Evolutionary conservation across 2,113 vertebrate species (phyloP).

Genomic region (Limanda limanda): DNA sequence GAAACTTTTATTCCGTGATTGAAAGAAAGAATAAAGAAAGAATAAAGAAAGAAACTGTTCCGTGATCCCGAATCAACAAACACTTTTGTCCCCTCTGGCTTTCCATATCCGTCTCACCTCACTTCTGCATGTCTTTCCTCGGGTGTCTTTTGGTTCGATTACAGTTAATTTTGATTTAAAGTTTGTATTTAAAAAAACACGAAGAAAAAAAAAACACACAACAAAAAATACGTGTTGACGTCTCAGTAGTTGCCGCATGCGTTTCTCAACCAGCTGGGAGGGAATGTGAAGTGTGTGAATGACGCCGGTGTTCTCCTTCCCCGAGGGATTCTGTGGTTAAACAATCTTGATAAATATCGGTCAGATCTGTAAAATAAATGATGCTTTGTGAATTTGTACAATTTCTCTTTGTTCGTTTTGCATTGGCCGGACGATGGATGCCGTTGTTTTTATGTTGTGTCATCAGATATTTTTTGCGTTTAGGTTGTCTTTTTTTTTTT

Average conservation of each 20-base stretch:
- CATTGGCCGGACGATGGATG: conserved; percentile 77
- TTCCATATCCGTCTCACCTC: not conserved
- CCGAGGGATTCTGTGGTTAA: conserved; percentile 69
- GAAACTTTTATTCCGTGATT: too few relatives aligned
- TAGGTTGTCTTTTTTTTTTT: conserved; percentile 68
- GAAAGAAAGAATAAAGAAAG: too few relatives aligned
- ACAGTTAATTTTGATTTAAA: not conserved
- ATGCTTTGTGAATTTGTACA: conserved; percentile 95
- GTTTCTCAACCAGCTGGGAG: not conserved
- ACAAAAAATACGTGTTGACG: not conserved
- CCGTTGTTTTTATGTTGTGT: conserved; percentile 89
- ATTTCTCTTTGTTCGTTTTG: conserved; percentile 75
- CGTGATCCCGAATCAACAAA: not conserved
- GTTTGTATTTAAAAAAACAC: not conserved
- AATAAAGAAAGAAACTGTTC: not conserved
- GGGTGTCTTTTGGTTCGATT: not conserved
- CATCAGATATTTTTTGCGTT: conserved; percentile 71
- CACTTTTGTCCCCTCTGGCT: not conserved
- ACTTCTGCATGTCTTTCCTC: not conserved
- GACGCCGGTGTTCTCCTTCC: conserved; percentile 64
- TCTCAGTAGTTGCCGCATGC: not conserved
- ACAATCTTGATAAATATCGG: conserved; percentile 89
- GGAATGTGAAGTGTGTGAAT: not conserved
- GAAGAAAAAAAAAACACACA: not conserved
- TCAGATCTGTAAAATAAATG: conserved; percentile 88